Evolutionary conservation across 2,113 vertebrate genomes (phyloP).

Genomic region (Prochilodus magdalenae): DNA sequence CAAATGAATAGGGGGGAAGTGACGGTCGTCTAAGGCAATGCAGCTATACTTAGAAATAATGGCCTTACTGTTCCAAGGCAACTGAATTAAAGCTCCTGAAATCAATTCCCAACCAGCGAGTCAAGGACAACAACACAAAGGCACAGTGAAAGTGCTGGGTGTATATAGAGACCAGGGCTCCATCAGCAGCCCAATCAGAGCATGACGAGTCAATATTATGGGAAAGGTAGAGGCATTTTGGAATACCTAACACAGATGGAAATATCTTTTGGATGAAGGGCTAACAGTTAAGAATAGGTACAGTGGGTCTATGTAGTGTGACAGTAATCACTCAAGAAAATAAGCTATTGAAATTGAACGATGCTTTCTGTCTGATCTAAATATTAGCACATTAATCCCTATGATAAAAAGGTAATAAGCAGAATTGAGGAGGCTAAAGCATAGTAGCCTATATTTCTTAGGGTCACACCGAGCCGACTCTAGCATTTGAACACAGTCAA

Average conservation of each 20-base stretch:
- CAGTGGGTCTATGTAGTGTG: neutral
- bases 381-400: neutral
- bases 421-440: too few species aligned
- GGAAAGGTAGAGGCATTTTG: neutral
- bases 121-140: slow-evolving; percentile 62
- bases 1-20: slow-evolving; percentile 41
- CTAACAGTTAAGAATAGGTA: neutral
- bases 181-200: slow-evolving; percentile 1
- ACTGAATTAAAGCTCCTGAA: slow-evolving; percentile 67
- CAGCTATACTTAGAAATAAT: slow-evolving; percentile 70
- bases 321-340: neutral
- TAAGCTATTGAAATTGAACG: neutral
- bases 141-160: slow-evolving; percentile 47
- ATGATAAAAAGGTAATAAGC: too few species aligned
- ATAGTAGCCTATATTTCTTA: neutral
- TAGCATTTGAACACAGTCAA: too few species aligned
- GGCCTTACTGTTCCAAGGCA: slow-evolving; percentile 55
- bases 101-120: slow-evolving; percentile 66
- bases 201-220: slow-evolving; percentile 1
- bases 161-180: neutral
- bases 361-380: neutral
- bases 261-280: neutral
- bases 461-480: too few species aligned
- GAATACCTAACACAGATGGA: neutral
- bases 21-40: slow-evolving; percentile 53